Evolutionary conservation across 2,888 invertebrate genomes (phyloP).

Genomic region (Bombyx huttoni): DNA sequence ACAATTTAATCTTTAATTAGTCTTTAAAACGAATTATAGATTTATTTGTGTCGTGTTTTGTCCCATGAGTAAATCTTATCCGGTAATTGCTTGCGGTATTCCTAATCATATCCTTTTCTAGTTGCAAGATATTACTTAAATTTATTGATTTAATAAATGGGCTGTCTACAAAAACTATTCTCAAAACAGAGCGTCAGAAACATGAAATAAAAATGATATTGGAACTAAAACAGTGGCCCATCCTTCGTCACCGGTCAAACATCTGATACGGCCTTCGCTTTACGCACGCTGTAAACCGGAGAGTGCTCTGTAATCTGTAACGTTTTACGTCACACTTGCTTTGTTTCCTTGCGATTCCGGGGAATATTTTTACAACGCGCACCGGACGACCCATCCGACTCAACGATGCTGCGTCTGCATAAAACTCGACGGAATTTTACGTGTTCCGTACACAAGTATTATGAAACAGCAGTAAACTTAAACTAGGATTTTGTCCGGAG

Average conservation of each 20-base stretch:
- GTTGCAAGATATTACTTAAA: background rate
- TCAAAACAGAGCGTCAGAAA: background rate
- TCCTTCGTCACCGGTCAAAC: slow-evolving; percentile 10
- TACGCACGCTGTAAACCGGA: slow-evolving; percentile 28
- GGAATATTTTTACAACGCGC: slow-evolving; percentile 48
- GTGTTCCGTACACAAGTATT: slow-evolving; percentile 49
- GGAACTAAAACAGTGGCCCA: background rate
- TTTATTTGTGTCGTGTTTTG: too few species aligned
- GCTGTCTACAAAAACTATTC: background rate
- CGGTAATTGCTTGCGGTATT: too few species aligned
- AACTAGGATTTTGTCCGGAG: slow-evolving; percentile 34
- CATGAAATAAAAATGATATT: background rate
- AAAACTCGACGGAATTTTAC: slow-evolving; percentile 50
- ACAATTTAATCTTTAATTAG: too few species aligned
- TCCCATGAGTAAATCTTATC: too few species aligned
- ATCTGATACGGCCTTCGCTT: background rate
- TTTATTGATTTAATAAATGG: background rate
- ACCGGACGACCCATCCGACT: slow-evolving; percentile 35
- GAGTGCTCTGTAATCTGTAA: slow-evolving; percentile 43
- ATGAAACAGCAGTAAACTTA: slow-evolving; percentile 53
- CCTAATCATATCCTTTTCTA: too few species aligned
- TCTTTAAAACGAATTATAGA: too few species aligned
- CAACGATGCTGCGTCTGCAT: slow-evolving; percentile 50
- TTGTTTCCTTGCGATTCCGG: slow-evolving; percentile 30
- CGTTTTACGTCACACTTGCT: slow-evolving; percentile 46